phyloP scores from a whole-genome alignment of 2,888 invertebrate species.

The Drosophila mulleri region DNA sequence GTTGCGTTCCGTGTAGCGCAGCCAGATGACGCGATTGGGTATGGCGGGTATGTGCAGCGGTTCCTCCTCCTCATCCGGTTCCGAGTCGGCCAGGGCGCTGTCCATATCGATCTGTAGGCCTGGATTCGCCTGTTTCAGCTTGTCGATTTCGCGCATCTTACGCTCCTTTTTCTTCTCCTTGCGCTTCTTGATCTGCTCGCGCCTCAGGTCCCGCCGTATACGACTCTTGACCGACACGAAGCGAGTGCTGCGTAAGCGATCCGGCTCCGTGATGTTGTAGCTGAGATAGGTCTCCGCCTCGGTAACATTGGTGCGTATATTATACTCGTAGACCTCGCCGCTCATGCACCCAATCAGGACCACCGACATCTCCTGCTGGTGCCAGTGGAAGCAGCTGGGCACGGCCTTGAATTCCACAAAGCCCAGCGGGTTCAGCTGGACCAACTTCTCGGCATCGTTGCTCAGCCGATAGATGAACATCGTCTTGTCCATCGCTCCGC shows the following conservation, averaged over 20 bases:
- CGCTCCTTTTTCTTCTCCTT: constrained; percentile 86
- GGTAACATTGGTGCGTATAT: constrained; percentile 85
- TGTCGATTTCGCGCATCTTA: constrained; percentile 87
- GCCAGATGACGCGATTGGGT: constrained; percentile 87
- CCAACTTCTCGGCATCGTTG: constrained; percentile 83
- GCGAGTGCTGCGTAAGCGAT: constrained; percentile 82
- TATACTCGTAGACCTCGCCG: constrained; percentile 87
- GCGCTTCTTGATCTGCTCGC: constrained; percentile 86
- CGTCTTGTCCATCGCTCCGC: constrained; percentile 89
- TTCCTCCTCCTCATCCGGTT: constrained; percentile 86
- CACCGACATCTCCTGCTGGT: constrained; percentile 65
- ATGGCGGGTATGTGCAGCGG: constrained; percentile 87
- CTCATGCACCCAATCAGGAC: constrained; percentile 86
- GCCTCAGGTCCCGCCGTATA: constrained; percentile 87
- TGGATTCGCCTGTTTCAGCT: constrained; percentile 86
- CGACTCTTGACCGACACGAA: constrained; percentile 88
- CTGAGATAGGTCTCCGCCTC: constrained; percentile 84
- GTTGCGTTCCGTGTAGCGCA: constrained; percentile 86
- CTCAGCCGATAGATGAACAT: constrained; percentile 88
- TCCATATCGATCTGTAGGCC: constrained; percentile 88
- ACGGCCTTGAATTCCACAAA: constrained; percentile 88
- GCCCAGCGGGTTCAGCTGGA: constrained; percentile 88
- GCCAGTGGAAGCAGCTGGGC: constrained; percentile 89
- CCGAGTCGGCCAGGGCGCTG: constrained; percentile 87
- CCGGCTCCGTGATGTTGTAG: constrained; percentile 76